Evolutionary conservation across 23 tunicate species (phyloP).

Genomic region (Halocynthia aurantium): DNA sequence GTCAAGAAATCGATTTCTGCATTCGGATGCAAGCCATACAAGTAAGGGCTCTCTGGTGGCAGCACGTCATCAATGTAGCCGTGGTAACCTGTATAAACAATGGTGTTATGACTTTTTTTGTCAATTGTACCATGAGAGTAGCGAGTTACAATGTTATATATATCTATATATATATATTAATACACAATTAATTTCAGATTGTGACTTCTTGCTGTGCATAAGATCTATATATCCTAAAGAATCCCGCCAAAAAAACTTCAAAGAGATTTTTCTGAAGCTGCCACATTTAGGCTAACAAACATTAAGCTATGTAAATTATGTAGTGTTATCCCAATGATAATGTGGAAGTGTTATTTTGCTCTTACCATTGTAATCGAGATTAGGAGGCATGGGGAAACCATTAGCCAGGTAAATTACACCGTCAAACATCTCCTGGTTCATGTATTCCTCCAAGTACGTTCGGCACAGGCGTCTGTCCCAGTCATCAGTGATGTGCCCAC

Average conservation of each 20-base stretch:
- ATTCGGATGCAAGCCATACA: constrained; percentile 95
- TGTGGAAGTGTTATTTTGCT: too few relatives aligned
- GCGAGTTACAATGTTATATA: too few relatives aligned
- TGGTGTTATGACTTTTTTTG: background rate
- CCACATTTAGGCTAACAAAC: too few relatives aligned
- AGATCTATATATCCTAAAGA: too few relatives aligned
- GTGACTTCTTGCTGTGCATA: too few relatives aligned
- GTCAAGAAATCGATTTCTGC: constrained; percentile 97
- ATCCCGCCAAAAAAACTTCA: too few relatives aligned
- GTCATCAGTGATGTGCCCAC: constrained; percentile 98
- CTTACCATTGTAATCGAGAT: constrained; percentile 75
- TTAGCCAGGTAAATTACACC: constrained; percentile 78
- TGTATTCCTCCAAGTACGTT: constrained; percentile 89
- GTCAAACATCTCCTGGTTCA: constrained; percentile 97
- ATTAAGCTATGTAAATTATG: too few relatives aligned
- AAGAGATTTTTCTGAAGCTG: too few relatives aligned
- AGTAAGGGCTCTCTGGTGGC: constrained; percentile 96
- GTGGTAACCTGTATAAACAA: constrained; percentile 67
- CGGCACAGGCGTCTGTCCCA: constrained; percentile 94
- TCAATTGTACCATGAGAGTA: too few relatives aligned
- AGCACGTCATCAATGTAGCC: constrained; percentile 87
- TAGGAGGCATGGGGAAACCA: constrained; percentile 90
- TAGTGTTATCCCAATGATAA: too few relatives aligned
- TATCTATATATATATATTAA: too few relatives aligned
- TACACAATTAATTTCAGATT: too few relatives aligned